These are phyloP conservation scores for Diloba caeruleocephala DNA, from an alignment of 2,888 invertebrate genomes.

Conservation along the genomic window DNA sequence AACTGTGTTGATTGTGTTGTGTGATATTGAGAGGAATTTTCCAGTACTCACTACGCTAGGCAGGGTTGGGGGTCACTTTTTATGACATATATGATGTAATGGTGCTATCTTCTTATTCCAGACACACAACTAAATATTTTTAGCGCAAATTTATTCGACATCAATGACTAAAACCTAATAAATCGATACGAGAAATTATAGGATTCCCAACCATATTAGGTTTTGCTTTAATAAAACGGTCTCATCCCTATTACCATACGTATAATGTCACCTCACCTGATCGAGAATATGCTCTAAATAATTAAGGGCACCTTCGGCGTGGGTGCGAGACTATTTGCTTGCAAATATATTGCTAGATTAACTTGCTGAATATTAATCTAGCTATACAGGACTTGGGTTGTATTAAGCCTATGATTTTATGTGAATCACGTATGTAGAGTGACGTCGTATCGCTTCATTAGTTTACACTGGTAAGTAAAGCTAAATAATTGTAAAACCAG, in stretches of 20 bases:
- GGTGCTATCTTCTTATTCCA: too few relatives aligned
- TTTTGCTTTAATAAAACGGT: neutral
- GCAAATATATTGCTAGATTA: conserved; percentile 23
- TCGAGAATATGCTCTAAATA: conserved; percentile 21
- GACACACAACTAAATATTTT: too few relatives aligned
- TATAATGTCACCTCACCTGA: conserved; percentile 1
- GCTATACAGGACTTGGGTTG: conserved; percentile 24
- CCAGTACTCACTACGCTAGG: too few relatives aligned
- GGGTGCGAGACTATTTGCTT: conserved; percentile 24
- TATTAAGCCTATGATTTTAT: conserved; percentile 4
- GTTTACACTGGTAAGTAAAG: too few relatives aligned
- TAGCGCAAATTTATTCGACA: too few relatives aligned
- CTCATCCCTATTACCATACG: conserved; percentile 4
- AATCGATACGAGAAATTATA: neutral
- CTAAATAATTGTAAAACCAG: too few relatives aligned
- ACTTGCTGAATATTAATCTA: conserved; percentile 35
- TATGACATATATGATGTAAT: too few relatives aligned
- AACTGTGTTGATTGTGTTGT: too few relatives aligned
- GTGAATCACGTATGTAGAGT: too few relatives aligned
- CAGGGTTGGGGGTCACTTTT: too few relatives aligned
- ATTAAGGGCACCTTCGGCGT: conserved; percentile 10
- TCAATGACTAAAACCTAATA: neutral
- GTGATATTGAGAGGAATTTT: too few relatives aligned
- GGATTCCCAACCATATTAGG: neutral
- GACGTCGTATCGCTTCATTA: too few relatives aligned